phyloP scores from a whole-genome alignment of 1,140 invertebrate genomes.

The Marisa cornuarietis region DNA sequence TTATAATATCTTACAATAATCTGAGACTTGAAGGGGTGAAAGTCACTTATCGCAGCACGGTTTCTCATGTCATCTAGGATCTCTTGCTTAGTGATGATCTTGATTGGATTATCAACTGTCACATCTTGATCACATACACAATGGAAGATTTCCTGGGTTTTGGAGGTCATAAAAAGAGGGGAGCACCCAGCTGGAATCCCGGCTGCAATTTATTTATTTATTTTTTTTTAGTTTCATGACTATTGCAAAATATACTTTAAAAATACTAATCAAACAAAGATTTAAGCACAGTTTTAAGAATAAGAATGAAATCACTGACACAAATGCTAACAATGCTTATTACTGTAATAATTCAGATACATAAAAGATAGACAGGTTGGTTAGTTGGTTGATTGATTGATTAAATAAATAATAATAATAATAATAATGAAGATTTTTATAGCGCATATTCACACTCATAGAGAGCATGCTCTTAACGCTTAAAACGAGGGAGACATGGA shows the following conservation, averaged over 20 bases:
- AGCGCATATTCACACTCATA: too few relatives aligned
- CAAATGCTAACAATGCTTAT: too few relatives aligned
- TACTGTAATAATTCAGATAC: too few relatives aligned
- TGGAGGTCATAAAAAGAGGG: conserved; percentile 62
- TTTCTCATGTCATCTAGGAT: conserved; percentile 63
- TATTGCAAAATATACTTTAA: not conserved
- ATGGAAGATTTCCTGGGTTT: conserved; percentile 62
- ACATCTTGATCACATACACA: conserved; percentile 61
- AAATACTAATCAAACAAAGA: too few relatives aligned
- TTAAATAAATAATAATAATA: too few relatives aligned
- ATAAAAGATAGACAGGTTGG: too few relatives aligned
- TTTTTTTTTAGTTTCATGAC: not conserved
- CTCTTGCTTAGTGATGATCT: conserved; percentile 59
- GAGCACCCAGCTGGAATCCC: conserved; percentile 55
- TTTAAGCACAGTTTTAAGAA: too few relatives aligned
- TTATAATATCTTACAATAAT: conserved; percentile 48
- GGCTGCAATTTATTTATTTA: not conserved
- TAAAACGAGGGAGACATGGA: too few relatives aligned
- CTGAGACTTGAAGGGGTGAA: conserved; percentile 60
- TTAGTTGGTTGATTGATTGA: too few relatives aligned
- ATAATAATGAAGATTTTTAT: too few relatives aligned
- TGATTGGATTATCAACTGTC: conserved; percentile 60
- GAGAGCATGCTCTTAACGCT: too few relatives aligned
- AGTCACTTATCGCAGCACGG: conserved; percentile 63
- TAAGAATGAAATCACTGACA: too few relatives aligned